Conservation (phyloP, 2,797 vertebrate genomes). For the Spea hammondii region DNA sequence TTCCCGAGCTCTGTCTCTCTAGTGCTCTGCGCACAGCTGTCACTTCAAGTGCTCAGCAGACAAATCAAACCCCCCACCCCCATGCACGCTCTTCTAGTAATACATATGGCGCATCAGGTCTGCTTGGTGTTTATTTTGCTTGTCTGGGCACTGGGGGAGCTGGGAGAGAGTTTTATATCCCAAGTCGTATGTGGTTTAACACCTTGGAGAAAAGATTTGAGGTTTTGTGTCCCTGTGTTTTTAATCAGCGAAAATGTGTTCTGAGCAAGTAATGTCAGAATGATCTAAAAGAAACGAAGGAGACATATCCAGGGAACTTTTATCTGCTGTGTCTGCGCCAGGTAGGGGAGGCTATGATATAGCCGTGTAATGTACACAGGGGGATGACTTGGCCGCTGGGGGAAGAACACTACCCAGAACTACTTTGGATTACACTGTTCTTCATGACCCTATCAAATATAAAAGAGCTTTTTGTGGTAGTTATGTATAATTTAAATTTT, state of each 20-base stretch:
- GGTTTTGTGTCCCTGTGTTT: neutral
- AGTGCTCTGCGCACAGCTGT: conserved; percentile 69
- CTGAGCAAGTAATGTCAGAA: neutral
- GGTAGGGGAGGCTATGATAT: neutral
- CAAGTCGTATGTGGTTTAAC: conserved; percentile 4
- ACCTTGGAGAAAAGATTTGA: neutral
- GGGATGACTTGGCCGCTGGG: neutral
- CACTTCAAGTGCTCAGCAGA: conserved; percentile 68
- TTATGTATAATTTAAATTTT: no score
- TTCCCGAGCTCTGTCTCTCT: conserved; percentile 62
- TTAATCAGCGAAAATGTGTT: conserved; percentile 17
- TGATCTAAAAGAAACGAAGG: conserved; percentile 6
- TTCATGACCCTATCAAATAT: no score
- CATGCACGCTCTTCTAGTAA: conserved; percentile 51
- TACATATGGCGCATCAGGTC: conserved; percentile 72
- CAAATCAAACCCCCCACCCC: conserved; percentile 66
- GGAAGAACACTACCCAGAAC: neutral
- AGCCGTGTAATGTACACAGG: neutral
- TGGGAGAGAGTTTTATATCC: conserved; percentile 13
- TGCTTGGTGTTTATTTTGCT: conserved; percentile 65
- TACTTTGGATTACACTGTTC: neutral
- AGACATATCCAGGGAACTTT: neutral
- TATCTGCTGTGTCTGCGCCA: neutral
- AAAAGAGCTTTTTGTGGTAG: no score
- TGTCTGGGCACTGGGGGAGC: conserved; percentile 38